Evolutionary conservation across 35 echinoderm and acorn worm genomes (phyloP).

Genomic region (Strongylocentrotus purpuratus): DNA sequence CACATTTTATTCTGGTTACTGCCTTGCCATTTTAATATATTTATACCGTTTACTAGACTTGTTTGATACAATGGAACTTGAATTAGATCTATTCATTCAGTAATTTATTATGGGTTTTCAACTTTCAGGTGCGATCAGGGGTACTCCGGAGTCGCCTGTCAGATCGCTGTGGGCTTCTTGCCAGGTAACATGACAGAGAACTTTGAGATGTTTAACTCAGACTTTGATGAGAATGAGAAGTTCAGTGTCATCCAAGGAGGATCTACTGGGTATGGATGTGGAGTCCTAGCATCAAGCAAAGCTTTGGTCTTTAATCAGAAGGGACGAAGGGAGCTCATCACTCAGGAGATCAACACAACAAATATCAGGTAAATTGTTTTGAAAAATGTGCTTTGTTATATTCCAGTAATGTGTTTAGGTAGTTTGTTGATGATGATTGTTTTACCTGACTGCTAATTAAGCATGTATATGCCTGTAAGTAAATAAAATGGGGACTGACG

Average conservation of each 20-base stretch:
- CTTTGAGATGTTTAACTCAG: slow-evolving; percentile 65
- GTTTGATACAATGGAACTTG: too few relatives aligned
- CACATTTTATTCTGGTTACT: too few relatives aligned
- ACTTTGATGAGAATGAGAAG: slow-evolving; percentile 38
- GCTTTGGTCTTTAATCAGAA: slow-evolving; percentile 86
- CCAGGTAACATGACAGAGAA: slow-evolving; percentile 62
- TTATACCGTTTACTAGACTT: too few relatives aligned
- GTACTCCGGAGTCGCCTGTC: slow-evolving; percentile 61
- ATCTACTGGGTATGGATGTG: slow-evolving; percentile 73
- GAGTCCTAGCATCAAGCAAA: slow-evolving; percentile 76
- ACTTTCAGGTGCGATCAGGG: slow-evolving; percentile 67
- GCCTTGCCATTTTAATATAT: too few relatives aligned
- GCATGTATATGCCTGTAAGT: too few relatives aligned
- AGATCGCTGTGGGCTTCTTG: not conserved
- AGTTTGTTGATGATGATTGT: too few relatives aligned
- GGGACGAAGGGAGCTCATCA: slow-evolving; percentile 71
- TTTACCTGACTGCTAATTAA: too few relatives aligned
- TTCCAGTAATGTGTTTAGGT: too few relatives aligned
- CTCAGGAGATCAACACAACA: slow-evolving; percentile 76
- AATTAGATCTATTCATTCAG: too few relatives aligned
- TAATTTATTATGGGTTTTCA: too few relatives aligned
- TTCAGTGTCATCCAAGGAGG: slow-evolving; percentile 61
- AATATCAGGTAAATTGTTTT: slow-evolving; percentile 59
- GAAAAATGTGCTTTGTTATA: too few relatives aligned
- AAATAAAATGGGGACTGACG: too few relatives aligned